A percentile compares a stretch with the other conserved stretches of the same genome.
These are phyloP conservation scores for Tragelaphus strepsiceros DNA, from an alignment of 2,113 vertebrate genomes.

Conservation along the genomic window DNA sequence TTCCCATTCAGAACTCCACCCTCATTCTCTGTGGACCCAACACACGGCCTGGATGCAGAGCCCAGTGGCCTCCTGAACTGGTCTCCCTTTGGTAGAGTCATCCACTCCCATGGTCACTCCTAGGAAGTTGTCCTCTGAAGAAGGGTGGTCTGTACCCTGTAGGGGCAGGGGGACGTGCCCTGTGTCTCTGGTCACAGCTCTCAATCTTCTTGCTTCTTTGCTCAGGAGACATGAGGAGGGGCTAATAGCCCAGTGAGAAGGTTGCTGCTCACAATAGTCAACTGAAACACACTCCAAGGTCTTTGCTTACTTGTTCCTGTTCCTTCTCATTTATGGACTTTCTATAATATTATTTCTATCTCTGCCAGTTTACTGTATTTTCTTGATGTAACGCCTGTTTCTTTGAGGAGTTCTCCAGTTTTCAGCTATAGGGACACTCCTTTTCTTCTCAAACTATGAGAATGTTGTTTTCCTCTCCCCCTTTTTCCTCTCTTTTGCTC, in stretches of 20 bases:
- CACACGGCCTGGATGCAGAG: background rate
- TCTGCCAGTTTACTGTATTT: background rate
- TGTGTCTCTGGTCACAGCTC: background rate
- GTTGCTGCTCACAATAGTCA: background rate
- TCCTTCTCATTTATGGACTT: background rate
- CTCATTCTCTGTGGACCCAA: accelerated
- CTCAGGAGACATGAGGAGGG: background rate
- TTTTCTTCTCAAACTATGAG: background rate
- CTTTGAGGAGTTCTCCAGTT: background rate
- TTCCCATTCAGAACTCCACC: background rate
- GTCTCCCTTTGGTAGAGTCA: background rate
- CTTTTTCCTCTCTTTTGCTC: background rate
- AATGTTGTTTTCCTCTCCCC: accelerated
- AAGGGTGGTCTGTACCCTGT: background rate
- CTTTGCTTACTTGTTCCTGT: background rate
- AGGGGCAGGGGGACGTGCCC: background rate
- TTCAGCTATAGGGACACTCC: background rate
- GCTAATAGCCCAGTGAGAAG: background rate
- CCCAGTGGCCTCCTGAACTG: background rate
- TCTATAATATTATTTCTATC: background rate
- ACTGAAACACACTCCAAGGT: background rate
- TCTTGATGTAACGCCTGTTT: accelerated
- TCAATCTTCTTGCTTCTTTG: background rate
- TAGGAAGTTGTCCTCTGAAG: background rate
- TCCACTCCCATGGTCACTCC: background rate